Percentiles rank a stretch among this genome's conserved stretches.
Evolutionary conservation across 2,888 invertebrate species (phyloP).

Genomic region (Drosophila suboccidentalis): DNA sequence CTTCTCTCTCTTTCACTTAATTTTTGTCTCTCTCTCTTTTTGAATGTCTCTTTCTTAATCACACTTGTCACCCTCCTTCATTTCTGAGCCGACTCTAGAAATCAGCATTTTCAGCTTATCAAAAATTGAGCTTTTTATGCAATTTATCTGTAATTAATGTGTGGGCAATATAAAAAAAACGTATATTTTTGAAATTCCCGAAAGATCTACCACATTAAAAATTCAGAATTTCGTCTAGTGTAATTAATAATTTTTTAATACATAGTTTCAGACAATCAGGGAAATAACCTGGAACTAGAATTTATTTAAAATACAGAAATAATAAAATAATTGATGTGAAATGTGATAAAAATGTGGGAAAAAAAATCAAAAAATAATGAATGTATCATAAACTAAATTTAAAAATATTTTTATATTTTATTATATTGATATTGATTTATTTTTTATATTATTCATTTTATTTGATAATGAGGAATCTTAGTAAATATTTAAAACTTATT

Average conservation of each 20-base stretch:
- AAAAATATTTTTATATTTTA: too few relatives aligned
- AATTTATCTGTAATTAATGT: too few relatives aligned
- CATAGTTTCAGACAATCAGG: too few relatives aligned
- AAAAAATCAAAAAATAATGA: not conserved
- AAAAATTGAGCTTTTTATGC: conserved; percentile 6
- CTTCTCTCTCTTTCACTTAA: not conserved
- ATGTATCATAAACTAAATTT: too few relatives aligned
- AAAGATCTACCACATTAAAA: not conserved
- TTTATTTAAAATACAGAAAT: not conserved
- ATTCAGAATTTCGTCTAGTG: not conserved
- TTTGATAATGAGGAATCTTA: too few relatives aligned
- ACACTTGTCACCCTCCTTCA: conserved; percentile 2
- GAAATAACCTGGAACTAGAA: too few relatives aligned
- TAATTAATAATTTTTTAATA: too few relatives aligned
- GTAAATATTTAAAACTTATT: too few relatives aligned
- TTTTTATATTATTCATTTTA: too few relatives aligned
- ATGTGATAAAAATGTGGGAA: not conserved
- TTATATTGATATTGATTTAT: too few relatives aligned
- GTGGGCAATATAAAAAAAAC: not conserved
- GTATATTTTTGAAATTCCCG: not conserved
- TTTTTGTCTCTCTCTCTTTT: not conserved
- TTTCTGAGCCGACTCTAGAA: not conserved
- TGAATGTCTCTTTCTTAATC: not conserved
- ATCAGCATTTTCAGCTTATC: conserved; percentile 8
- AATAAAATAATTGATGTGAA: not conserved